Evolutionary conservation across 2,888 invertebrate species (phyloP).

Genomic region (Hartigia nigra): DNA sequence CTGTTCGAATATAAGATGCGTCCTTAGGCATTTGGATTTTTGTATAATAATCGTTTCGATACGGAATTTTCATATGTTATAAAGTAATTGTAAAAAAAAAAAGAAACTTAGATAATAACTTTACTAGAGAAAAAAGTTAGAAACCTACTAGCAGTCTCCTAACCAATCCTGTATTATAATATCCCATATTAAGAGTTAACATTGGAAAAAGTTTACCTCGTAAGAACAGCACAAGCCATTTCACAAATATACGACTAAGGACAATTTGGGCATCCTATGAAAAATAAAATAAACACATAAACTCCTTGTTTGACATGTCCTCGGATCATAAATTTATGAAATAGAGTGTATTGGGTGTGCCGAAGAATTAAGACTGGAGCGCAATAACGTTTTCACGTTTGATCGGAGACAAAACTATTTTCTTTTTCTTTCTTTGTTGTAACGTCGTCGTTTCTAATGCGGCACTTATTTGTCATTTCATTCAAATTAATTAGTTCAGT

Average conservation of each 20-base stretch:
- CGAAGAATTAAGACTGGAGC: background rate
- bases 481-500: background rate
- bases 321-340: background rate
- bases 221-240: background rate
- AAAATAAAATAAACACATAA: background rate
- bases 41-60: background rate
- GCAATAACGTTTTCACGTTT: background rate
- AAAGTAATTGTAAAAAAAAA: background rate
- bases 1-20: background rate
- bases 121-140: background rate
- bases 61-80: background rate
- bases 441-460: background rate
- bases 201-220: background rate
- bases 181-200: background rate
- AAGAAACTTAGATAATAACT: background rate
- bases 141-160: background rate
- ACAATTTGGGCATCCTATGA: background rate
- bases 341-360: background rate
- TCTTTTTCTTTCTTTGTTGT: background rate
- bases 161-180: background rate
- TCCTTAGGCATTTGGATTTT: background rate
- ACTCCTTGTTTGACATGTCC: background rate
- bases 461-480: background rate
- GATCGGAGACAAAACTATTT: background rate
- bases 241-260: background rate